Evolutionary conservation across 1,140 invertebrate species (phyloP).

Genomic region (Drosophila elegans): DNA sequence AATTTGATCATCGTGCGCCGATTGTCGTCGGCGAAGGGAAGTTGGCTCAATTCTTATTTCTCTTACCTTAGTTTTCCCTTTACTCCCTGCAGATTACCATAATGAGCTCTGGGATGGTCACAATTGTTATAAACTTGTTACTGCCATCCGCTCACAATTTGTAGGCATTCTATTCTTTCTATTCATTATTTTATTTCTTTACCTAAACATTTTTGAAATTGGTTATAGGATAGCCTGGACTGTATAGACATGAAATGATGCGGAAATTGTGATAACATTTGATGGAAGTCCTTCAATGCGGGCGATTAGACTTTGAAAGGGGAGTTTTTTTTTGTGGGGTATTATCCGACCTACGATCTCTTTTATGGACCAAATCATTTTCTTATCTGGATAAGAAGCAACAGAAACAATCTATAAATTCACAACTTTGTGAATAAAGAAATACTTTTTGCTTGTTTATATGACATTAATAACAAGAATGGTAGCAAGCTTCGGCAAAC

Average conservation of each 20-base stretch:
- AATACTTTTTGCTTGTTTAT: not conserved
- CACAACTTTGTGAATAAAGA: not conserved
- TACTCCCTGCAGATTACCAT: slow-evolving; percentile 66
- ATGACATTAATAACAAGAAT: not conserved
- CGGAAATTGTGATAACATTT: slow-evolving; percentile 36
- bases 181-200: slow-evolving; percentile 39
- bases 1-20: slow-evolving; percentile 80
- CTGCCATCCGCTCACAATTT: slow-evolving; percentile 72
- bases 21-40: slow-evolving; percentile 57
- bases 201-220: slow-evolving; percentile 38
- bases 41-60: slow-evolving; percentile 24
- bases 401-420: not conserved
- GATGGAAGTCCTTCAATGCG: slow-evolving; percentile 32
- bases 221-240: slow-evolving; percentile 27
- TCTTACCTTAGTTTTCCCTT: slow-evolving; percentile 28
- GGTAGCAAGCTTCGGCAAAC: too few relatives aligned
- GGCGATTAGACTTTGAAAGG: slow-evolving; percentile 18
- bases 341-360: slow-evolving; percentile 5
- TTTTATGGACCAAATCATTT: slow-evolving; percentile 7
- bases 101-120: slow-evolving; percentile 64
- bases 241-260: slow-evolving; percentile 33
- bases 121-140: slow-evolving; percentile 75
- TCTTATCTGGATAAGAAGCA: not conserved
- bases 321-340: slow-evolving; percentile 8
- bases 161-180: slow-evolving; percentile 28